Conservation (phyloP, 37 sponge, comb jelly and placozoan species). For the Beroe ovata region DNA sequence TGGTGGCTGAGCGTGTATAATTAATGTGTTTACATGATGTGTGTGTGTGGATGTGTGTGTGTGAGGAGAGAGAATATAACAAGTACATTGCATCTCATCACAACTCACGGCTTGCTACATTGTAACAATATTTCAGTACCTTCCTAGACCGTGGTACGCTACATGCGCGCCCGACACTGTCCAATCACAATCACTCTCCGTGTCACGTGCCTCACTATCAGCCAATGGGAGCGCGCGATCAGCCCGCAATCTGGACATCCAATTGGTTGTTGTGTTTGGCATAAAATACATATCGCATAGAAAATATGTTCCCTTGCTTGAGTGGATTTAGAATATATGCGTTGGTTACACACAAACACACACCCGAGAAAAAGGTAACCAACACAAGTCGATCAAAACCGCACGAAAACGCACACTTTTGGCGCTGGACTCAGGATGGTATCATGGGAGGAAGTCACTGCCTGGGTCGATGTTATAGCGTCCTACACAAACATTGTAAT, state of each 20-base stretch:
- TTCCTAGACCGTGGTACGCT: conserved; percentile 44
- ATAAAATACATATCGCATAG: background rate
- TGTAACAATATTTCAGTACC: conserved; percentile 58
- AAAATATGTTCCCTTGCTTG: background rate
- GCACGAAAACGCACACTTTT: no score
- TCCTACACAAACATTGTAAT: no score
- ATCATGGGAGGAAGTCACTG: no score
- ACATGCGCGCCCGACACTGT: background rate
- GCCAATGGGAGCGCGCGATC: background rate
- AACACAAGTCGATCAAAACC: no score
- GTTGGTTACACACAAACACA: no score
- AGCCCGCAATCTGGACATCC: background rate
- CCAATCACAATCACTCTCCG: background rate
- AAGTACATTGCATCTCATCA: conserved; percentile 28
- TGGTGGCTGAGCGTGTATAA: no score
- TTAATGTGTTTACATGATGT: background rate
- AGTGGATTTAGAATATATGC: background rate
- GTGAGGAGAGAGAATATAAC: background rate
- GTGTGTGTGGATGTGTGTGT: conserved; percentile 7
- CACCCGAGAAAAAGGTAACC: no score
- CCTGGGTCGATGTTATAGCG: no score
- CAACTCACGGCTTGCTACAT: conserved; percentile 6
- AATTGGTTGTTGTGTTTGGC: background rate
- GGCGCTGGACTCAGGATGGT: no score
- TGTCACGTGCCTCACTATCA: background rate